Base-by-base conservation (phyloP, 1,140 invertebrate species). In the Formica exsecta region DNA sequence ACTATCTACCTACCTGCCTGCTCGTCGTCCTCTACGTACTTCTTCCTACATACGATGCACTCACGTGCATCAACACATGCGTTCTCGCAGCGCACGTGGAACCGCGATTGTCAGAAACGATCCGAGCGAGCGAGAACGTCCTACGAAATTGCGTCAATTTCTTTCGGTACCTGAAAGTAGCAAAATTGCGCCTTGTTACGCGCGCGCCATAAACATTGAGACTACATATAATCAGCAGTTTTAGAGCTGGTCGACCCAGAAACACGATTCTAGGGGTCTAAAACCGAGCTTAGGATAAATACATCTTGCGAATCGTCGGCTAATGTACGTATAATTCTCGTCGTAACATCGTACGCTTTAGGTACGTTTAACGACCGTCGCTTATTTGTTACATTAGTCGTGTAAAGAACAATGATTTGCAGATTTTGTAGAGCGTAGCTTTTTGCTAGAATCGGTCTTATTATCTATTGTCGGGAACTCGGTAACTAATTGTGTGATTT, bases 1-100 rank as follows among this genome's bases (percentile, higher is more conserved):
- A 91, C 65, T 65, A 79, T 84, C 62, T 87, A 57, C 73, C 57
- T 75, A 44, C 61, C 51, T 81, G 65, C 36, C 48, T 38, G 36
- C 44, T 29, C 73, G 74, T 68, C 86, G 71, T 75, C 51, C 79
- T 59, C 29, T 66, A 13, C 9, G 32, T 74, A 66, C 13, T 65
- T 75, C 62, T 77, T 64, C 70, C 70, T 87, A 65, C 83, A 71
- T 90, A 79, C 44, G 16, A 51, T 51, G 57, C 68, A 32, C 32
- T 59, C 76, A 25, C 32, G 29, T 65, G 71, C 44, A 29, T 48
- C 41, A 61, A 29, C 22, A 32, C 22, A 54, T 29, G 41, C 51
- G 4, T 19, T 22, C 19, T 61, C 76, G 25, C 19, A 48, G 66
- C 9, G 25, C 61, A 65, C 59, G 41, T 44, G 79, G 54, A 81